Percentiles rank a stretch among this genome's conserved stretches.
Conservation (phyloP, 2,797 vertebrate genomes). For the Scolopax rusticola region DNA sequence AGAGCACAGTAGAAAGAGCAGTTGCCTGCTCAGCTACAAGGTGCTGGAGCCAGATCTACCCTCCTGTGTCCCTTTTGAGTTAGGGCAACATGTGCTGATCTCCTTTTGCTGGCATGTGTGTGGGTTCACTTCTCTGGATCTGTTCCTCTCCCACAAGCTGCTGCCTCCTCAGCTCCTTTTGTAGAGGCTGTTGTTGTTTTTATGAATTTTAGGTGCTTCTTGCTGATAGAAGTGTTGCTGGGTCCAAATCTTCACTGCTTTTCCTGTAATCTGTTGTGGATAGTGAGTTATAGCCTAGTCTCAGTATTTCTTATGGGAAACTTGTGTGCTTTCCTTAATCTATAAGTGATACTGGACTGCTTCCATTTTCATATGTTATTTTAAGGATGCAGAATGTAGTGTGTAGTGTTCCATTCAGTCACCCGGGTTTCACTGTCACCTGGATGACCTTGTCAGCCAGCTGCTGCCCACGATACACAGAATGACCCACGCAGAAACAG, state of each 20-base stretch:
- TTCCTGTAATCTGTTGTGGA: fast-evolving
- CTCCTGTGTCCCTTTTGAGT: not conserved
- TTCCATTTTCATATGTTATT: not conserved
- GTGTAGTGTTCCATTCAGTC: not conserved
- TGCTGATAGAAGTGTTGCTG: not conserved
- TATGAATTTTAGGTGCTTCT: not conserved
- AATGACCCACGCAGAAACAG: not conserved
- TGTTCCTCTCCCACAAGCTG: not conserved
- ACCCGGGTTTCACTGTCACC: not conserved
- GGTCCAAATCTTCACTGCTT: not conserved
- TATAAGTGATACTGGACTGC: not conserved
- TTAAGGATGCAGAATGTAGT: not conserved
- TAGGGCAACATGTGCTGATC: not conserved
- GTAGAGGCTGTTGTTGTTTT: not conserved
- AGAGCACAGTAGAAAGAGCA: not conserved
- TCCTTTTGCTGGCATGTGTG: not conserved
- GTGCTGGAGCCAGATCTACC: fast-evolving
- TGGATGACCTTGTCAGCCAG: not conserved
- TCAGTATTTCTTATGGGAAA: not conserved
- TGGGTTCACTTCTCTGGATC: not conserved
- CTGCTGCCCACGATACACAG: not conserved
- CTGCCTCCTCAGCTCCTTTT: not conserved
- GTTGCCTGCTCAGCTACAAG: not conserved
- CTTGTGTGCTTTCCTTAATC: not conserved
- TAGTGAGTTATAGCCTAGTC: not conserved